Evolutionary conservation across 2,113 vertebrate genomes (phyloP), one percentile per base, ranked within the genome.

Genomic region (Podiceps cristatus): DNA sequence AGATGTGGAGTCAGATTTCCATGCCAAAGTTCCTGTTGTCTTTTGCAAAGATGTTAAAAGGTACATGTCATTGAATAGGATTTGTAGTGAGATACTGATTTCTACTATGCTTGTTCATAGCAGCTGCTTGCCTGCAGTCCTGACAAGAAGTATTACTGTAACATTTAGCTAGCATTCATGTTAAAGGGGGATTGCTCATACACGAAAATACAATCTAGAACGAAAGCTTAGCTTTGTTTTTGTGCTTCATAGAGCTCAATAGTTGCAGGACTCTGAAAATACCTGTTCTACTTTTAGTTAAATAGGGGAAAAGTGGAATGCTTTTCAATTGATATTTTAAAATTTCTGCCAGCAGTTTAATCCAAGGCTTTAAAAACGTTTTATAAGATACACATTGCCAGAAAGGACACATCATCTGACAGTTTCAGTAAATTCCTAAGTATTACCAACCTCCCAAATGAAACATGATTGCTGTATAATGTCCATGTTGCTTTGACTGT

Each of bases 1-100:
- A 44, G 99, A 99, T 53, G 99, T 99, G 69, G 99, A 99, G 98
- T 99, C 99, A 33, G 99, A 99, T 98, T 99, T 99, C 98, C 99
- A 99, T 49, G 99, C 99, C 97, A 99, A 99, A 99, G 99, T 99
- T 98, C 99, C 99, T 92, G 99, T 99, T 90, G 99, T 99, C 75
- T 99, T 99, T 97, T 99, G 99, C 98, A 99, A 98, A 94, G 99
- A 99, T 96, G 96, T 97, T 68, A 98, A 98, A 98, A 99, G 99
- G 99, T 99, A 91, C 88, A 97, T 98, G 81, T 76, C 59, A 73
- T 35, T 96, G 47, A 73, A 45, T 67, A 88, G 42, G 23, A 76
- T 49, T 85, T 88, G 74, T 78, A 87, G 66, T 52, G 85, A 82
- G 58, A 67, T 78, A 18, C 33, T 9, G 5, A 1, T 44, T 72